phyloP scores from a whole-genome alignment of 1,140 invertebrate genomes.

The Centruroides sculpturatus region DNA sequence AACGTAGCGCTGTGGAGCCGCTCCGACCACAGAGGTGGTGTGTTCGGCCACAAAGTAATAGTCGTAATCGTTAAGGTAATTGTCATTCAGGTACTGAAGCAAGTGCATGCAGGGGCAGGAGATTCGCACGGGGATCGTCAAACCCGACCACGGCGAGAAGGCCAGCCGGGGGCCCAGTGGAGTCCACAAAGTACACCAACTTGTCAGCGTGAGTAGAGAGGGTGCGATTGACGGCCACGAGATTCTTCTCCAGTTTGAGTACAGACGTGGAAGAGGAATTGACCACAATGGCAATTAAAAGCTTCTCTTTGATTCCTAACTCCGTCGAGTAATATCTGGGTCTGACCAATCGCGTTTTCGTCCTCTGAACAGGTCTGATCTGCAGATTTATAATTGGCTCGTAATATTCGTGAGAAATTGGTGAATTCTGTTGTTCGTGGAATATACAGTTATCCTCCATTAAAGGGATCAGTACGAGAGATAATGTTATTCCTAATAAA shows the following conservation, averaged over 20 bases:
- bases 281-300: constrained; percentile 71
- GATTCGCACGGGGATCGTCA: constrained; percentile 24
- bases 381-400: constrained; percentile 40
- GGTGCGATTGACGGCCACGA: constrained; percentile 61
- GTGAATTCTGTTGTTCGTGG: not conserved
- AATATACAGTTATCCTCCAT: constrained; percentile 13
- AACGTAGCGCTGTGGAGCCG: constrained; percentile 48
- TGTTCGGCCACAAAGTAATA: constrained; percentile 78
- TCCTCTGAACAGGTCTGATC: constrained; percentile 30
- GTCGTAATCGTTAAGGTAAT: constrained; percentile 74
- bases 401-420: constrained; percentile 30
- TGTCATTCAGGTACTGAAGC: constrained; percentile 71
- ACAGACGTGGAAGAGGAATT: constrained; percentile 50
- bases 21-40: constrained; percentile 58
- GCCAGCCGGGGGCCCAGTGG: constrained; percentile 34
- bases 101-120: constrained; percentile 41
- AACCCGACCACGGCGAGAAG: constrained; percentile 26
- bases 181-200: constrained; percentile 57
- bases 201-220: constrained; percentile 60
- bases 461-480: constrained; percentile 13
- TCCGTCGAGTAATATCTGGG: constrained; percentile 86
- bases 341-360: constrained; percentile 30
- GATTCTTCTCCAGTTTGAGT: constrained; percentile 30
- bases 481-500: constrained; percentile 14
- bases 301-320: constrained; percentile 71